Percentiles rank a stretch among this genome's conserved stretches.
phyloP scores from a whole-genome alignment of 2,888 invertebrate species.

The Macroteleia sp. region DNA sequence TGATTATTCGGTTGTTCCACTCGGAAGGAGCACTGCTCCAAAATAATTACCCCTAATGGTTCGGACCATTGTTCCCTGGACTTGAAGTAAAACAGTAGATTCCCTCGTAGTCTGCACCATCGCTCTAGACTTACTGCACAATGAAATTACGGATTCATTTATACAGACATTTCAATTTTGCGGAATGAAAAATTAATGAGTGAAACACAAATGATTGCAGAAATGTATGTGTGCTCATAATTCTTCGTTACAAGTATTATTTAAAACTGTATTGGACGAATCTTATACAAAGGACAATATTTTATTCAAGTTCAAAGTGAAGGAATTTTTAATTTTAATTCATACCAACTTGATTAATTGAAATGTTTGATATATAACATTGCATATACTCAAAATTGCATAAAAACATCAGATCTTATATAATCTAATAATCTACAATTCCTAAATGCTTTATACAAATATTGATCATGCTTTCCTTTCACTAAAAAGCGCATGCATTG shows the following conservation, averaged over 20 bases:
- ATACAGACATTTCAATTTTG: conserved; percentile 3
- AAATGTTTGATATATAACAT: too few relatives aligned
- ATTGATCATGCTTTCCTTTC: too few relatives aligned
- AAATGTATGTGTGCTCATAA: conserved; percentile 11
- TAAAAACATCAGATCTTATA: too few relatives aligned
- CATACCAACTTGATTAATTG: too few relatives aligned
- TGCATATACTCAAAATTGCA: too few relatives aligned
- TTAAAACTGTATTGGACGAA: not conserved
- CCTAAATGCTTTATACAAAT: too few relatives aligned
- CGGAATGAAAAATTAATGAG: conserved; percentile 17
- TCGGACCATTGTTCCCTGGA: conserved; percentile 94
- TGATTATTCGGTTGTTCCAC: conserved; percentile 88
- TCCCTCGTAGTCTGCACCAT: conserved; percentile 96
- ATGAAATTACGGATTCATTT: conserved; percentile 60
- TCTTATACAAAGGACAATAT: too few relatives aligned
- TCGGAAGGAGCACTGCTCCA: conserved; percentile 93
- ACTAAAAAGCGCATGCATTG: too few relatives aligned
- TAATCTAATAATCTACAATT: too few relatives aligned
- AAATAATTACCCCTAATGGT: conserved; percentile 93
- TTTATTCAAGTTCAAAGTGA: too few relatives aligned
- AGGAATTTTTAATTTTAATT: too few relatives aligned
- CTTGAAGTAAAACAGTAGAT: conserved; percentile 96
- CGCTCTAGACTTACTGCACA: conserved; percentile 90
- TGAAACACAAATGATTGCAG: conserved; percentile 36
- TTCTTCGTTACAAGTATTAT: conserved; percentile 3